A percentile compares a stretch with the other conserved stretches of the same genome.
Evolutionary conservation across 37 sponge, comb jelly and placozoan genomes (phyloP).

Genomic region (Halichondria panicea): DNA sequence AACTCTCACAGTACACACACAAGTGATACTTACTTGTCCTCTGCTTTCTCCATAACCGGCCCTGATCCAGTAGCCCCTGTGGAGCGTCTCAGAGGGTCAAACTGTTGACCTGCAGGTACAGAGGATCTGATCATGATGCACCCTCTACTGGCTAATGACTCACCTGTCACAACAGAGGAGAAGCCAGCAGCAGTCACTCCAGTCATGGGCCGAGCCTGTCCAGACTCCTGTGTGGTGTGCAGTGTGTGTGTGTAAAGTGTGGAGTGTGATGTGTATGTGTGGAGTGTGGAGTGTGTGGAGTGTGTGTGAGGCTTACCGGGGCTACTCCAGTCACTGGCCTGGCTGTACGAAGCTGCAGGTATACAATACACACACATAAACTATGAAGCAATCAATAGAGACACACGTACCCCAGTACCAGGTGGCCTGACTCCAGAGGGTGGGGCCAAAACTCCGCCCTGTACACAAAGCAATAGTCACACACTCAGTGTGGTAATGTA

Average conservation of each 20-base stretch:
- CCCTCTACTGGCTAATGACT: not conserved
- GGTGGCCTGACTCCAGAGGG: too few relatives aligned
- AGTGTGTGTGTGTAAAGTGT: constrained; percentile 8
- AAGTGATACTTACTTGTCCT: constrained; percentile 16
- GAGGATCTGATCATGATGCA: not conserved
- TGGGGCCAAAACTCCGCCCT: too few relatives aligned
- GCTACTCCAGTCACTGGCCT: constrained; percentile 16
- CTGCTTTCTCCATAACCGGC: constrained; percentile 12
- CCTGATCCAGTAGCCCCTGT: not conserved
- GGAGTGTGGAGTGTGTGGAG: not conserved
- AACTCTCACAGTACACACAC: too few relatives aligned
- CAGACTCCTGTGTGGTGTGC: constrained; percentile 47
- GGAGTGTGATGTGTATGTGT: not conserved
- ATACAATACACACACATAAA: not conserved
- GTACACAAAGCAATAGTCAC: too few relatives aligned
- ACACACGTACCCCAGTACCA: not conserved
- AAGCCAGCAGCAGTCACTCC: constrained; percentile 92
- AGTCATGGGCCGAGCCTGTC: constrained; percentile 89
- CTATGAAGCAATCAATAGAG: not conserved
- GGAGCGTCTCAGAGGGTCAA: constrained; percentile 49
- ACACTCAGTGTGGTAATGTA: too few relatives aligned
- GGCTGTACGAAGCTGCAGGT: not conserved
- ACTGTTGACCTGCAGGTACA: constrained; percentile 4
- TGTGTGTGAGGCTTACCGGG: constrained; percentile 8
- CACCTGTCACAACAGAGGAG: constrained; percentile 1